Conservation (phyloP, 2,113 vertebrate genomes). For the Callionymus lyra region DNA sequence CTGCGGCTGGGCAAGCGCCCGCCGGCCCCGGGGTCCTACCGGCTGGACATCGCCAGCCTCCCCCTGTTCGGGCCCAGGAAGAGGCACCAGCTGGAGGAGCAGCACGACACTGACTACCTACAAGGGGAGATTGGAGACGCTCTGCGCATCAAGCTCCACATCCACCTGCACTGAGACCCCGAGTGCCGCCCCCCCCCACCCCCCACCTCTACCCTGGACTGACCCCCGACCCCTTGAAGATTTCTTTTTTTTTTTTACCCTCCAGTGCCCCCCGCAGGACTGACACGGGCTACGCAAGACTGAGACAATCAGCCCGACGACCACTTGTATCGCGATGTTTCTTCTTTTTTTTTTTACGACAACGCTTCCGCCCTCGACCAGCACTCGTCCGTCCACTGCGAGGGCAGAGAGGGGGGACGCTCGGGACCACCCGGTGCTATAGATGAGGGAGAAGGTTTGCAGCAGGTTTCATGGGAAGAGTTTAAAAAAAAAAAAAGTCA, state of each 20-base stretch:
- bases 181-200: constrained; percentile 5
- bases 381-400: constrained; percentile 24
- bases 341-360: constrained; percentile 17
- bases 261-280: constrained; percentile 35
- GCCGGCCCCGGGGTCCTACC: constrained; percentile 70
- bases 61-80: constrained; percentile 67
- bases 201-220: constrained; percentile 37
- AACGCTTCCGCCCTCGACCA: constrained; percentile 10
- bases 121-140: constrained; percentile 73
- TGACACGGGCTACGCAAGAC: constrained; percentile 57
- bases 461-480: too few species aligned
- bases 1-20: constrained; percentile 72
- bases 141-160: constrained; percentile 79
- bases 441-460: too few species aligned
- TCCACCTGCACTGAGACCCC: constrained; percentile 81
- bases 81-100: constrained; percentile 69
- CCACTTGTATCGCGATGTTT: constrained; percentile 51
- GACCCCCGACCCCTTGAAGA: constrained; percentile 35
- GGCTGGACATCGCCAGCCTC: constrained; percentile 78
- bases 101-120: constrained; percentile 79
- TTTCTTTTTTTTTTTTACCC: constrained; percentile 31
- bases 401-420: constrained; percentile 50
- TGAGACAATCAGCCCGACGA: constrained; percentile 57
- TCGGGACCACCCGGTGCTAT: too few species aligned
- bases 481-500: too few species aligned